Evolutionary conservation across 2,797 vertebrate species (phyloP).

Genomic region (Pelobates cultripes): DNA sequence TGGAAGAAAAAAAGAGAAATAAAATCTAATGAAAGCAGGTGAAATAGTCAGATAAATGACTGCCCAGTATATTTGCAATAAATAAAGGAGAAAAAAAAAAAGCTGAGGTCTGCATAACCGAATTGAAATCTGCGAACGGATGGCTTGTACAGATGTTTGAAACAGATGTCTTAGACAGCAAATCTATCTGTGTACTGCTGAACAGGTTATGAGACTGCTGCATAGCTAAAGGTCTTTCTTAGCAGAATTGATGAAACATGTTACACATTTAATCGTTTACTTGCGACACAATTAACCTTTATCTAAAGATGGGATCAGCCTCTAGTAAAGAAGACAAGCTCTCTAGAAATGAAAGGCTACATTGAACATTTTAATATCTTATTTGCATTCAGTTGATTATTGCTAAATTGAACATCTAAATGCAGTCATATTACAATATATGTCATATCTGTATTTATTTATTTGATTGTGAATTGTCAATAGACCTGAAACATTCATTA

Average conservation of each 20-base stretch:
- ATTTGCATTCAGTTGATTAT: slow-evolving; percentile 1
- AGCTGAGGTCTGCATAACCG: slow-evolving; percentile 46
- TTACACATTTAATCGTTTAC: slow-evolving; percentile 12
- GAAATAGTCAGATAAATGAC: slow-evolving; percentile 50
- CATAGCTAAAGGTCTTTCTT: slow-evolving; percentile 21
- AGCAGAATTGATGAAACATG: slow-evolving; percentile 41
- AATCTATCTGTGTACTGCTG: slow-evolving; percentile 41
- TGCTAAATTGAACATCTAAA: slow-evolving; percentile 16
- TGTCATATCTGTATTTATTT: neutral
- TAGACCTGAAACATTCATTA: neutral
- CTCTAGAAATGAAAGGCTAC: slow-evolving; percentile 15
- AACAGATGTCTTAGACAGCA: slow-evolving; percentile 53
- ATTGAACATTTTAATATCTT: slow-evolving; percentile 12
- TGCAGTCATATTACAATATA: neutral
- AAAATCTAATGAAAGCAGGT: neutral
- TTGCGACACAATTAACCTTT: slow-evolving; percentile 39
- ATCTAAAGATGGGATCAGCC: slow-evolving; percentile 27
- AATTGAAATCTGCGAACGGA: slow-evolving; percentile 38
- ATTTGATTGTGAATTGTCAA: neutral
- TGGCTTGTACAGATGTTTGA: slow-evolving; percentile 48
- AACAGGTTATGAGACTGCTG: slow-evolving; percentile 37
- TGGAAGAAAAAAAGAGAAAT: too few relatives aligned
- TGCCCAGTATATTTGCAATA: slow-evolving; percentile 38
- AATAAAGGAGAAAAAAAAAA: slow-evolving; percentile 45
- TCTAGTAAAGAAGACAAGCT: slow-evolving; percentile 17